phyloP scores from a whole-genome alignment of 2,113 vertebrate species.

The Aptenodytes forsteri region DNA sequence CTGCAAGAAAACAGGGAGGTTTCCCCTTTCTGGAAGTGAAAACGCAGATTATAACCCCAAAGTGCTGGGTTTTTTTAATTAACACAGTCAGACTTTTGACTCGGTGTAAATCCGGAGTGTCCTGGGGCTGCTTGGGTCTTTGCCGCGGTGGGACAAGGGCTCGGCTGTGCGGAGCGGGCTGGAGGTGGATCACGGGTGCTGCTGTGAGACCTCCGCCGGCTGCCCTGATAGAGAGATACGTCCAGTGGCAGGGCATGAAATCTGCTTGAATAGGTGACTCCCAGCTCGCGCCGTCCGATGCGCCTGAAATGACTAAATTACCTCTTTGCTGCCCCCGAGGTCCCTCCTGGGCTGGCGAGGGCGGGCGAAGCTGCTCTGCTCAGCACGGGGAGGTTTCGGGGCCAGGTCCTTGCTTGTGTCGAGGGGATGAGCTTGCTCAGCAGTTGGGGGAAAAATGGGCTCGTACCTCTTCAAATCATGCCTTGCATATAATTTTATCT shows the following conservation, averaged over 20 bases:
- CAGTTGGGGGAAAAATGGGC: rapidly evolving
- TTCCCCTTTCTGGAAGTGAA: neutral
- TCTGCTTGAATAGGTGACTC: constrained; percentile 58
- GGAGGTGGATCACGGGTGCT: neutral
- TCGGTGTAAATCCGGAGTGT: rapidly evolving
- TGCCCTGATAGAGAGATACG: constrained; percentile 63
- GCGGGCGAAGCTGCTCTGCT: neutral
- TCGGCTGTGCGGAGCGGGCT: rapidly evolving
- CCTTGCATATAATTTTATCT: rapidly evolving
- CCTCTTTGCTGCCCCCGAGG: neutral
- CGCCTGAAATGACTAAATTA: constrained; percentile 42
- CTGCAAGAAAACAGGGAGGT: neutral
- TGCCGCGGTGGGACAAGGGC: neutral
- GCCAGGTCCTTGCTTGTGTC: neutral
- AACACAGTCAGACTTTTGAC: rapidly evolving
- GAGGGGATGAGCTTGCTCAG: neutral
- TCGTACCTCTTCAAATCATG: neutral
- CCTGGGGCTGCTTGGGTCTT: too few species aligned
- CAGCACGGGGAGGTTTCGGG: rapidly evolving
- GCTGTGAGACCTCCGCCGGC: neutral
- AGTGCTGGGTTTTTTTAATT: rapidly evolving
- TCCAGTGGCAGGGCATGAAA: constrained; percentile 73
- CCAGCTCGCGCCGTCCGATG: neutral
- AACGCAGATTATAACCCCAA: neutral
- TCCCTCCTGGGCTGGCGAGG: neutral